phyloP scores from a whole-genome alignment of 1,140 invertebrate genomes.

The Atta colombica region DNA sequence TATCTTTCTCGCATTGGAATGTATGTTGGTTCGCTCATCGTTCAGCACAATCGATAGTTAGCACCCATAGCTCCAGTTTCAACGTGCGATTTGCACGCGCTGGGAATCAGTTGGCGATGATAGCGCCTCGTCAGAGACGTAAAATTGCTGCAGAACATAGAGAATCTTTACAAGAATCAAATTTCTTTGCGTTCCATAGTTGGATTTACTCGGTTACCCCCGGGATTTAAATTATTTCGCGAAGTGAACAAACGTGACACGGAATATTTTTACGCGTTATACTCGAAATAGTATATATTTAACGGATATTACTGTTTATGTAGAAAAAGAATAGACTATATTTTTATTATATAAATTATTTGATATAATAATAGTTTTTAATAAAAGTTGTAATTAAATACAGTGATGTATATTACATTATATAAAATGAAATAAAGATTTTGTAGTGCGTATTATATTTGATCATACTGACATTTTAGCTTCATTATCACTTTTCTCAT shows the following conservation, averaged over 20 bases:
- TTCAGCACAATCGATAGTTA: constrained; percentile 22
- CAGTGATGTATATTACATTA: background rate
- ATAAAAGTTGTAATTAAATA: background rate
- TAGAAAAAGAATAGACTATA: background rate
- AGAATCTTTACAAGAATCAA: constrained; percentile 38
- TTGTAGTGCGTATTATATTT: background rate
- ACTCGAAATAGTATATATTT: background rate
- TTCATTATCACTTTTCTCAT: constrained; percentile 41
- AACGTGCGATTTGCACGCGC: constrained; percentile 19
- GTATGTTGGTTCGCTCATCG: background rate
- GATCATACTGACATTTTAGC: background rate
- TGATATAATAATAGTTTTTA: background rate
- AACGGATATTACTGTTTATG: background rate
- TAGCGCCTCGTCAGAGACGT: constrained; percentile 34
- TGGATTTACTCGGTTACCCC: constrained; percentile 8
- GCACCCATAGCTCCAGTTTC: constrained; percentile 20
- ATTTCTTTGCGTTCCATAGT: constrained; percentile 41
- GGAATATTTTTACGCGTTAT: background rate
- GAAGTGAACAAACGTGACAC: background rate
- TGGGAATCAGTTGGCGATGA: constrained; percentile 36
- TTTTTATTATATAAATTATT: constrained; percentile 2
- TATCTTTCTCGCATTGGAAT: constrained; percentile 1
- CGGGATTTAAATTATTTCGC: constrained; percentile 46
- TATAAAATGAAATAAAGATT: background rate
- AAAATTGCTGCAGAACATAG: constrained; percentile 14